These are phyloP conservation scores for Cricetomys ansorgei DNA, from an alignment of 2,113 vertebrate species.

Conservation along the genomic window DNA sequence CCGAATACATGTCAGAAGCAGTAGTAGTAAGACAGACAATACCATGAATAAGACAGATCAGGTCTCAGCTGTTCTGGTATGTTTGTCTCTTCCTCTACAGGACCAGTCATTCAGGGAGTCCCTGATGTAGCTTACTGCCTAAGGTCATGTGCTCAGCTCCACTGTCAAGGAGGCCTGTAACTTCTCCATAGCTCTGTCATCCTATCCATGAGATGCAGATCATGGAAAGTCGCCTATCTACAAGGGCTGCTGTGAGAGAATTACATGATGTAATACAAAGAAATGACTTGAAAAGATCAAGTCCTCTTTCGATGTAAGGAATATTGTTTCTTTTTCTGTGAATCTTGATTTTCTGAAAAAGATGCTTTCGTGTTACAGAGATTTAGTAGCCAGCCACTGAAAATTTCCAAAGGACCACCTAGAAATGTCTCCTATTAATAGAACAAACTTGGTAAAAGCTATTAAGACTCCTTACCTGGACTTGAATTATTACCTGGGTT, in stretches of 20 bases:
- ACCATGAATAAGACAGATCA: neutral
- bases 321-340: neutral
- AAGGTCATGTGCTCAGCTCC: neutral
- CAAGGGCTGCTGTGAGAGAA: neutral
- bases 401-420: neutral
- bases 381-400: neutral
- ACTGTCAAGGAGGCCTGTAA: neutral
- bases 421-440: neutral
- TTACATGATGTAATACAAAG: neutral
- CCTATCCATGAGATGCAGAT: neutral
- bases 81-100: neutral
- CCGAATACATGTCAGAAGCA: neutral
- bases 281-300: neutral
- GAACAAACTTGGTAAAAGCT: slow-evolving; percentile 11
- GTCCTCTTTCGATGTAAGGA: neutral
- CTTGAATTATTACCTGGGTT: slow-evolving; percentile 16
- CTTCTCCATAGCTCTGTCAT: neutral
- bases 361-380: neutral
- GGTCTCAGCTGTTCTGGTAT: neutral
- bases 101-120: neutral
- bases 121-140: neutral
- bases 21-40: neutral
- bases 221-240: neutral
- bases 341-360: neutral
- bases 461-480: neutral